A percentile compares a stretch with the other conserved stretches of the same genome.
Evolutionary conservation across 1,140 invertebrate genomes (phyloP).

Genomic region (Acromyrmex echinatior): DNA sequence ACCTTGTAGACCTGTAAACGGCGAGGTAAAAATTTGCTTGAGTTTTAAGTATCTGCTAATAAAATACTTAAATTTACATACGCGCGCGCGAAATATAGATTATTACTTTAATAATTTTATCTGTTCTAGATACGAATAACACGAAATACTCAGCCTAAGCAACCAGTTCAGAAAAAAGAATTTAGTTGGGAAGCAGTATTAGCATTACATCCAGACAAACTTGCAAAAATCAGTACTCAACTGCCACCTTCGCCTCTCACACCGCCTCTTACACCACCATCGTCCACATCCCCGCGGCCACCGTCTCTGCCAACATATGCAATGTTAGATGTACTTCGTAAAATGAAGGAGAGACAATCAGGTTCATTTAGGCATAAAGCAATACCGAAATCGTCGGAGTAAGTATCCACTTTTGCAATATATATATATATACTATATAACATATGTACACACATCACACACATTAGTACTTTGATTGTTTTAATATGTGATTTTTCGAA

Average conservation of each 20-base stretch:
- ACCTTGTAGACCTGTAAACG: conserved; percentile 84
- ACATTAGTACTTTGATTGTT: neutral
- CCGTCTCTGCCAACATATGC: conserved; percentile 86
- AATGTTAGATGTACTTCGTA: conserved; percentile 86
- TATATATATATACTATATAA: conserved; percentile 16
- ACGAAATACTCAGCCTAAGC: conserved; percentile 80
- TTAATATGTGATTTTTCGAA: neutral
- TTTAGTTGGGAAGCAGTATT: conserved; percentile 86
- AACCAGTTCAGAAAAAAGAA: conserved; percentile 73
- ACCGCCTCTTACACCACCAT: conserved; percentile 82
- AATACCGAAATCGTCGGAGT: conserved; percentile 80
- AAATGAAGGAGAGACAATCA: conserved; percentile 84
- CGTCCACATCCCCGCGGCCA: conserved; percentile 73
- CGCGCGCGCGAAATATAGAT: neutral
- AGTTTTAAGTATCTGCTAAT: neutral
- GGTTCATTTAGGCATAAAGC: conserved; percentile 73
- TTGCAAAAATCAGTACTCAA: conserved; percentile 84
- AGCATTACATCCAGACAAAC: conserved; percentile 84
- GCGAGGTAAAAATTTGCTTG: conserved; percentile 77
- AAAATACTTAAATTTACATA: neutral
- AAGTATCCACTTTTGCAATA: conserved; percentile 64
- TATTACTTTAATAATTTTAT: conserved; percentile 21
- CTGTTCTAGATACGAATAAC: conserved; percentile 83
- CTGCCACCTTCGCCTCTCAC: conserved; percentile 78
- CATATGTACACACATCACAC: neutral